Base-by-base conservation (phyloP, 37 sponge, comb jelly and placozoan genomes). In the Cliona cf. orientalis region DNA sequence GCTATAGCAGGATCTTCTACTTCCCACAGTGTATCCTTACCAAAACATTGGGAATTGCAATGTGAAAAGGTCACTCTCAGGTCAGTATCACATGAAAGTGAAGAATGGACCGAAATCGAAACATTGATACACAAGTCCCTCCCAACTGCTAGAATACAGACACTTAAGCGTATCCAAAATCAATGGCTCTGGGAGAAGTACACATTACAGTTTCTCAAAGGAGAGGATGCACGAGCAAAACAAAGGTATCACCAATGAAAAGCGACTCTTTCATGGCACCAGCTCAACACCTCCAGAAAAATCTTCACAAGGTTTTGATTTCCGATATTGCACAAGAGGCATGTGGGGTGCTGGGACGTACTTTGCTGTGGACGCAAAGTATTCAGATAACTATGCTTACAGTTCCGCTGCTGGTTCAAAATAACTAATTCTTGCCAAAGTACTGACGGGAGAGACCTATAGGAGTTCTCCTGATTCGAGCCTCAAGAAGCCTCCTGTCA, bases 271-370 rank as follows among this genome's bases (percentile, higher is more conserved):
- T 31, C 93, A 92, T 76, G 93, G 93, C 0, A 92, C 93, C 26
- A 69, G 76, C 1, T 1, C 28, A 1, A 84, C 73, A 6, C 21
- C 59, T 14, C 93, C 93, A 0, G 53, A 74, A 9, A 68, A 59
- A 37, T 80, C 82, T 21, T 89, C 83, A 41, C 72, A 92, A 63
- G 89, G 88, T 0, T 87, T 87, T 78, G 94, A 93, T 58, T 69
- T 81, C 33, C 87, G 94, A 22, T 32, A 37, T 32, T 37, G 39
- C 33, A 37, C 68, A 29, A 23, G 7, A 1, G 87, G 87, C 5
- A 62, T 90, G 87, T 93, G 94, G 94, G 94, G 94, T 6, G 40
- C 70, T 5, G 94, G 87, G 5, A 81, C 71, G 43, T 93, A 93
- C 43, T 93, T 93, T 86, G 94, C 94, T 0, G 75, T 71, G 1